A percentile compares a stretch with the other conserved stretches of the same genome.
phyloP scores from a whole-genome alignment of 92 coral and sea anemone species.

The Phenganax marumi region DNA sequence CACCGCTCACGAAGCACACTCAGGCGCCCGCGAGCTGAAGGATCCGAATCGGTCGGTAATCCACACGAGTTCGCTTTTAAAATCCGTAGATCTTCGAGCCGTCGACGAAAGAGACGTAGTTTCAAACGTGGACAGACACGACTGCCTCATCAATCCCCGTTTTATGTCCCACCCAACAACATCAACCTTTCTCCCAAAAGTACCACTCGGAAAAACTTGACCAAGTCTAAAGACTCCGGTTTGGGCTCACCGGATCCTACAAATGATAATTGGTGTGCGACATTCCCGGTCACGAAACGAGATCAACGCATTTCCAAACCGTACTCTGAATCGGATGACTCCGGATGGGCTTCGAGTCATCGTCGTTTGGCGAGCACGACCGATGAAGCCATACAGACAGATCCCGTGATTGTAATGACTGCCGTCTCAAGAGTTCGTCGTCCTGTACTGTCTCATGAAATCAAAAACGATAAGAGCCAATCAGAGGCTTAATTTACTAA shows the following conservation, averaged over 20 bases:
- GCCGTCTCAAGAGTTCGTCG: constrained; percentile 4
- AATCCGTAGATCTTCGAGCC: constrained; percentile 21
- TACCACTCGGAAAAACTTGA: background rate
- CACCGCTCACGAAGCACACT: background rate
- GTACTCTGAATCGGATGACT: constrained; percentile 31
- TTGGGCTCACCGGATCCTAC: constrained; percentile 19
- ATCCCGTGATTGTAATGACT: constrained; percentile 33
- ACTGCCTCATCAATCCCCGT: constrained; percentile 39
- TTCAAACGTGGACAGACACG: constrained; percentile 29
- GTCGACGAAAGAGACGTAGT: constrained; percentile 40
- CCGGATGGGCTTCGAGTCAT: constrained; percentile 35
- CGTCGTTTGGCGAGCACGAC: background rate
- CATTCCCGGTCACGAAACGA: background rate
- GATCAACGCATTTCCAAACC: constrained; percentile 9
- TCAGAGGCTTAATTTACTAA: constrained; percentile 19
- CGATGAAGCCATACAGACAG: constrained; percentile 34
- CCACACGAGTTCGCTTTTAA: constrained; percentile 23
- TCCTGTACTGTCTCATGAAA: background rate
- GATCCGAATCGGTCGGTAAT: background rate
- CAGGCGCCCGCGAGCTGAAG: background rate
- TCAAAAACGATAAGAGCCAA: background rate
- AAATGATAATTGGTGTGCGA: constrained; percentile 1
- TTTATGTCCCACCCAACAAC: constrained; percentile 1
- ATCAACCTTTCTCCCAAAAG: background rate
- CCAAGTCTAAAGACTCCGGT: constrained; percentile 12